phyloP scores from a whole-genome alignment of 1,140 invertebrate genomes.

The Andrena cerasifolii region DNA sequence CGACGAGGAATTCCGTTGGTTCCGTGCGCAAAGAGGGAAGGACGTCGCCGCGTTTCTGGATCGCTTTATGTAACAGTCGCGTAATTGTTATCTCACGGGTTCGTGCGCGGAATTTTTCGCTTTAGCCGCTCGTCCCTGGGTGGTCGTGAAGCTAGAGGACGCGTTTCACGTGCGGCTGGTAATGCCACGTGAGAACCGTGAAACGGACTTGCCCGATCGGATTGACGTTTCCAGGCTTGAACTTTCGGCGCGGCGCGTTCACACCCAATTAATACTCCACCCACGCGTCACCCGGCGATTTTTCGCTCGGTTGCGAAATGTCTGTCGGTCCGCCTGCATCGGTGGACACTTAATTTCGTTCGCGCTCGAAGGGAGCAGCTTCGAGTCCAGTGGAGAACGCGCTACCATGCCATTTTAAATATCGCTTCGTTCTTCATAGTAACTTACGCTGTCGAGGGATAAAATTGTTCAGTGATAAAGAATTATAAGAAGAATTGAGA shows the following conservation, averaged over 20 bases:
- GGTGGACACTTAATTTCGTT: not conserved
- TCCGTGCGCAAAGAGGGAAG: conserved; percentile 5
- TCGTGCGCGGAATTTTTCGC: conserved; percentile 55
- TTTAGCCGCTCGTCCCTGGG: conserved; percentile 29
- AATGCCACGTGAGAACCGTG: conserved; percentile 56
- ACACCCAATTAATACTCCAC: conserved; percentile 10
- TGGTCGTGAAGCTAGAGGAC: conserved; percentile 38
- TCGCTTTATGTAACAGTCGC: conserved; percentile 57
- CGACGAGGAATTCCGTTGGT: conserved; percentile 32
- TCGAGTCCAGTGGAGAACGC: not conserved
- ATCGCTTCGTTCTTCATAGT: too few species aligned
- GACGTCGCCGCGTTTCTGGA: conserved; percentile 18
- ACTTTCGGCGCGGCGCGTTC: conserved; percentile 34
- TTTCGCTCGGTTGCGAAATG: not conserved
- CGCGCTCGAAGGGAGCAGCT: not conserved
- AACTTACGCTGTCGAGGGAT: too few species aligned
- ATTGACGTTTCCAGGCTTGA: conserved; percentile 34
- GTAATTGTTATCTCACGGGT: conserved; percentile 57
- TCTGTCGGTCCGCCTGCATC: too few species aligned
- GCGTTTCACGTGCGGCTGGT: conserved; percentile 35
- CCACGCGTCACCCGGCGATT: not conserved
- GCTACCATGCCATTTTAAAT: too few species aligned
- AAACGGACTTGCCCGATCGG: conserved; percentile 51
- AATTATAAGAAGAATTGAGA: too few species aligned
- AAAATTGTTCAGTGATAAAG: too few species aligned